Evolutionary conservation across 2,797 vertebrate genomes (phyloP).

Genomic region (Arremon aurantiirostris): DNA sequence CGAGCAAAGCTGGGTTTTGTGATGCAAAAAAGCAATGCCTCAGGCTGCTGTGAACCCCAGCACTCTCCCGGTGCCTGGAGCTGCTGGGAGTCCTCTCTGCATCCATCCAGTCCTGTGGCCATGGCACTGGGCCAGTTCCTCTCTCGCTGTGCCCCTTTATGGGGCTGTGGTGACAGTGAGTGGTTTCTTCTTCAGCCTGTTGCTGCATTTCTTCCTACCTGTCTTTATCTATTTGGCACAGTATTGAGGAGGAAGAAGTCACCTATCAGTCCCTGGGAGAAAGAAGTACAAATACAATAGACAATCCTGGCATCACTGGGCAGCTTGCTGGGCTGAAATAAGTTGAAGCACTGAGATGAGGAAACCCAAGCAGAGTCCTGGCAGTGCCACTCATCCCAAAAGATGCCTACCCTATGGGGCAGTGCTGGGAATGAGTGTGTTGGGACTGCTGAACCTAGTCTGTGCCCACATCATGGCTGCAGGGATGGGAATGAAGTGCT

Average conservation of each 20-base stretch:
- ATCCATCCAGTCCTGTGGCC: background rate
- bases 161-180: background rate
- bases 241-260: background rate
- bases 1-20: background rate
- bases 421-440: background rate
- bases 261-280: background rate
- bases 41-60: background rate
- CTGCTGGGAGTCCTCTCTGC: background rate
- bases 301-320: no score
- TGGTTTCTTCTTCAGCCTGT: background rate
- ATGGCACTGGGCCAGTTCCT: background rate
- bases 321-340: background rate
- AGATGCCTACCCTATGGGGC: background rate
- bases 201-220: background rate
- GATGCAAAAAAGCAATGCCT: background rate
- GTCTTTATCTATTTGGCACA: background rate
- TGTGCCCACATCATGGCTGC: fast-evolving
- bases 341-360: background rate
- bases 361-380: background rate
- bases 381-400: fast-evolving
- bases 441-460: background rate
- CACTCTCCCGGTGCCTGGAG: background rate
- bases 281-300: background rate
- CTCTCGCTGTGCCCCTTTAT: background rate
- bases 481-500: fast-evolving